Conservation (phyloP, 2,888 invertebrate species). For the Dasypogon diadema region DNA sequence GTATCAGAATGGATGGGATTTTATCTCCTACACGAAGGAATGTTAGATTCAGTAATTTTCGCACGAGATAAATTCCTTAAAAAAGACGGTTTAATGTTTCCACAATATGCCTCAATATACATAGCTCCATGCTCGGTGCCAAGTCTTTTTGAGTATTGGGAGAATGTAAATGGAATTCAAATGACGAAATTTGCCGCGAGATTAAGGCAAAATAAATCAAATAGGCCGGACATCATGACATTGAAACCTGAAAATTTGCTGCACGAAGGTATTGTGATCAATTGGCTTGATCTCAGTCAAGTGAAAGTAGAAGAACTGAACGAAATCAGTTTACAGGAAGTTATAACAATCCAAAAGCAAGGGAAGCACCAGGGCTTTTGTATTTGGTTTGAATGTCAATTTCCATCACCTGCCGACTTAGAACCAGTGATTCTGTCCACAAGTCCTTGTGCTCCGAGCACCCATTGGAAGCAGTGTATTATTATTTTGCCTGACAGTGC, state of each 20-base stretch:
- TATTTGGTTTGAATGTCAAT: constrained; percentile 84
- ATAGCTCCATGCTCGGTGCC: constrained; percentile 71
- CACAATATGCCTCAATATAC: constrained; percentile 74
- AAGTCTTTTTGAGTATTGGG: constrained; percentile 80
- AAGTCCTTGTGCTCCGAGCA: constrained; percentile 77
- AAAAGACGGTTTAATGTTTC: constrained; percentile 80
- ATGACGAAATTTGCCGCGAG: constrained; percentile 77
- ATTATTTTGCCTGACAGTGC: constrained; percentile 79
- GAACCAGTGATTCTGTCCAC: constrained; percentile 80
- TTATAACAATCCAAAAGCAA: constrained; percentile 69
- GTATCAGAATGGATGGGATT: constrained; percentile 99
- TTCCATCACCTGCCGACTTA: constrained; percentile 74
- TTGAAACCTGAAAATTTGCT: constrained; percentile 74
- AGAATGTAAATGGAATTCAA: constrained; percentile 81
- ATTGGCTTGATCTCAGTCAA: constrained; percentile 78
- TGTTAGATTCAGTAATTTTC: constrained; percentile 89
- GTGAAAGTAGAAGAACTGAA: constrained; percentile 74
- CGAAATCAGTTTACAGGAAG: constrained; percentile 73
- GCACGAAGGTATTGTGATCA: constrained; percentile 74
- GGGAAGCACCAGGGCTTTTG: constrained; percentile 81
- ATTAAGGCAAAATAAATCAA: constrained; percentile 74
- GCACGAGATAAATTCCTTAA: constrained; percentile 87
- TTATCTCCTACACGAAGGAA: constrained; percentile 93
- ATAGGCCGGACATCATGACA: constrained; percentile 75
- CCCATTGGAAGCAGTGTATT: constrained; percentile 96